Evolutionary conservation across 2,797 vertebrate species (phyloP), one percentile per base, ranked within the genome.

Genomic region (Ispidina lecontei): DNA sequence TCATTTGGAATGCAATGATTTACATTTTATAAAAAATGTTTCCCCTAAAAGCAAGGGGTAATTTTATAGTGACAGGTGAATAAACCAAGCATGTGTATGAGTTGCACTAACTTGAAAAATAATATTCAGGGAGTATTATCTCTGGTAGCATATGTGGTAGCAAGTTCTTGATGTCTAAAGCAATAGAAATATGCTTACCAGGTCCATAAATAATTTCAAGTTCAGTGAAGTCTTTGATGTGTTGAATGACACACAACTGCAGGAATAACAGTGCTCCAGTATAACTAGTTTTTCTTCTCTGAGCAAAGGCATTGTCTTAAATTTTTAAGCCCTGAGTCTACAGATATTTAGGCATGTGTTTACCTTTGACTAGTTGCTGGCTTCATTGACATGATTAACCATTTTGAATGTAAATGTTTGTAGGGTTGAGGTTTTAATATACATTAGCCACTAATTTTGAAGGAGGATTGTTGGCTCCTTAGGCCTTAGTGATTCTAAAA

Each of bases 231-330:
- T 56, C 67, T 87, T 83, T 46, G 41, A 47, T 71, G 51, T 84
- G 44, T 59, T 81, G 64, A 67, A 56, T 68, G 71, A 64, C 60
- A 76, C 69, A 55, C 31, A 54, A 25, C 37, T 59, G 77, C 31
- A 70, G 47, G 58, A 89, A 16, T 90, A 84, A 71, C 54, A 49
- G 47, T 76, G 63, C 56, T 81, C 60, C 39, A 56, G 44, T 84
- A 81, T 54, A 94, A 91, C 90, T 37, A 77, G 86, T 87, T 91
- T 82, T 84, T 75, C 74, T 86, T 86, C 90, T 89, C 68, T 81
- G 49, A 54, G 60, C 73, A 63, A 69, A 64, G 64, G 21, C 31
- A 70, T 37, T 76, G 70, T 69, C 35, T 93, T 73, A 60, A 77
- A 62, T 41, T 64, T 93, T 70, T 93, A 95, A 94, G 87, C 71